These are phyloP conservation scores for Peucedramus taeniatus DNA, from an alignment of 2,113 vertebrate genomes.

Conservation along the genomic window DNA sequence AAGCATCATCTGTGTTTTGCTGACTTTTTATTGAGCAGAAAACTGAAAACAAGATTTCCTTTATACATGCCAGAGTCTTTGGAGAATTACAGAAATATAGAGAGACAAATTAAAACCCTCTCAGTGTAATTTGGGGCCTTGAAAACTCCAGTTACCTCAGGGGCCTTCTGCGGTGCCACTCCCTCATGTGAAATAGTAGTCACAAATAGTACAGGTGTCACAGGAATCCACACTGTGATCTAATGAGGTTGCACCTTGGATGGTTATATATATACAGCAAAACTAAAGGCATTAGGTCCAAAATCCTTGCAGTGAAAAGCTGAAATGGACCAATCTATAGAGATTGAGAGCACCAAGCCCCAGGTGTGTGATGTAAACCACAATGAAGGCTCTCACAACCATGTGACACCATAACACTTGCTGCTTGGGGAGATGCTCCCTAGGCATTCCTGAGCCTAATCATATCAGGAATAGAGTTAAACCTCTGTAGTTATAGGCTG, in stretches of 20 bases:
- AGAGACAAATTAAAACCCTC: neutral
- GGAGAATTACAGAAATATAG: neutral
- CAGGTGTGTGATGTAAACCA: neutral
- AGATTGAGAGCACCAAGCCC: neutral
- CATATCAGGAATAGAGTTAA: neutral
- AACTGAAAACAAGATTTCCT: neutral
- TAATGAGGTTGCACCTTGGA: neutral
- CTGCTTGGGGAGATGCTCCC: neutral
- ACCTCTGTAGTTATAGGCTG: neutral
- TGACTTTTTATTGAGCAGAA: neutral
- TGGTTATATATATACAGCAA: neutral
- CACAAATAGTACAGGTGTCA: neutral
- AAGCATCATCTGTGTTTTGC: neutral
- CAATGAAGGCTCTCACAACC: neutral
- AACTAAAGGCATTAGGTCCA: neutral
- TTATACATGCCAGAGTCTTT: neutral
- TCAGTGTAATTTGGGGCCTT: neutral
- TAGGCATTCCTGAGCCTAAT: neutral
- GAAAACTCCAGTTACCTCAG: neutral
- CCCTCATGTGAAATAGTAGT: neutral
- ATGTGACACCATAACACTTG: neutral
- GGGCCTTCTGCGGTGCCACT: neutral
- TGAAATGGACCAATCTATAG: neutral
- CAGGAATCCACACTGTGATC: neutral
- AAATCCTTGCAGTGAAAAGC: neutral